Evolutionary conservation across 2,888 invertebrate genomes (phyloP).

Genomic region (Tineola bisselliella): DNA sequence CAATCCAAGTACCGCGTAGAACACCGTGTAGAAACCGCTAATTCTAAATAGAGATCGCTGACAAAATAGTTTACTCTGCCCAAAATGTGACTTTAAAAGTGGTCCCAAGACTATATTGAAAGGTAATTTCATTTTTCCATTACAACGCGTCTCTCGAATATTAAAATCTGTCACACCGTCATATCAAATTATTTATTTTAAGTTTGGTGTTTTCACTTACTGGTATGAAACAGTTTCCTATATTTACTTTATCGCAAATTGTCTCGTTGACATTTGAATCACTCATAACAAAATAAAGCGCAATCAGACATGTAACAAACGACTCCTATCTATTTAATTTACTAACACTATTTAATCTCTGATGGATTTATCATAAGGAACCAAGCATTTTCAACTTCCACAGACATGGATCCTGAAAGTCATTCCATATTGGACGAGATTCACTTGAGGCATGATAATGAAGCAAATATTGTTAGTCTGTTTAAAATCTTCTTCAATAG

Average conservation of each 20-base stretch:
- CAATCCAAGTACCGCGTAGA: slow-evolving; percentile 39
- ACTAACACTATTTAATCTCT: background rate
- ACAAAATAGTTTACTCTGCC: slow-evolving; percentile 33
- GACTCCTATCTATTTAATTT: background rate
- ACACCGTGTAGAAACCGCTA: slow-evolving; percentile 36
- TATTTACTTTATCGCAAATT: too few relatives aligned
- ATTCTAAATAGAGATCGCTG: slow-evolving; percentile 33
- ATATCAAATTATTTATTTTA: too few relatives aligned
- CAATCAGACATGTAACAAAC: background rate
- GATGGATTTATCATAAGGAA: background rate
- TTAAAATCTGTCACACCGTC: background rate
- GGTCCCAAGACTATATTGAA: slow-evolving; percentile 35
- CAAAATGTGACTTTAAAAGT: slow-evolving; percentile 36
- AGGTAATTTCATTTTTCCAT: slow-evolving; percentile 41
- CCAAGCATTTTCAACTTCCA: slow-evolving; percentile 15
- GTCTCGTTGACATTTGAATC: background rate
- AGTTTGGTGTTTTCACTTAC: too few relatives aligned
- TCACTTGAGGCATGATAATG: slow-evolving; percentile 37
- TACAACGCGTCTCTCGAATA: background rate
- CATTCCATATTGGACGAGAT: slow-evolving; percentile 35
- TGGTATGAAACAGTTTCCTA: too few relatives aligned
- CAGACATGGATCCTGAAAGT: slow-evolving; percentile 44
- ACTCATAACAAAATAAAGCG: background rate
- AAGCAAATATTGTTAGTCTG: slow-evolving; percentile 24
- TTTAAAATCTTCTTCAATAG: background rate